Evolutionary conservation across 2,113 vertebrate species (phyloP).

Genomic region (Equus przewalskii): DNA sequence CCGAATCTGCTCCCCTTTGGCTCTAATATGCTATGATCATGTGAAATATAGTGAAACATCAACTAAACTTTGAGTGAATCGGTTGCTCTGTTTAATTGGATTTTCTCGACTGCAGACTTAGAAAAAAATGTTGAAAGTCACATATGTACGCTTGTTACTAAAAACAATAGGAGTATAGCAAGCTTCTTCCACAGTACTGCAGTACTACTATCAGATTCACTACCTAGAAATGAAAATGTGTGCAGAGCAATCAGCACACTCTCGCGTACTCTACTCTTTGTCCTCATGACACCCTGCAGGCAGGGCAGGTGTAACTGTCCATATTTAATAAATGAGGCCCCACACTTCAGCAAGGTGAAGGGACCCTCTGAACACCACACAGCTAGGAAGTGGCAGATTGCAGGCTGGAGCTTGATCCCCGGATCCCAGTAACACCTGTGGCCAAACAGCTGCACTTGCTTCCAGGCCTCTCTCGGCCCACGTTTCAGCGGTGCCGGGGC

Average conservation of each 20-base stretch:
- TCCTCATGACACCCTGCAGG: neutral
- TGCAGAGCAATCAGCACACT: too few species aligned
- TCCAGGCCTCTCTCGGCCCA: neutral
- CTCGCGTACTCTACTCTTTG: neutral
- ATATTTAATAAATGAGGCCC: neutral
- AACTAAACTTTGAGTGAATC: neutral
- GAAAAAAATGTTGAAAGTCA: slow-evolving; percentile 10
- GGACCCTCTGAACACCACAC: neutral
- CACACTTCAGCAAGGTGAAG: neutral
- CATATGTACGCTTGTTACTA: neutral
- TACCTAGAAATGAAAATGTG: neutral
- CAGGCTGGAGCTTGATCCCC: neutral
- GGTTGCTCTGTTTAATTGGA: neutral
- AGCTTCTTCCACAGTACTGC: neutral
- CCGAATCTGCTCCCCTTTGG: neutral
- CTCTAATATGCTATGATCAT: neutral
- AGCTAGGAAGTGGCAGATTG: neutral
- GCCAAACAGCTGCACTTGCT: neutral
- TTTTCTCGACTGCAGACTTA: slow-evolving; percentile 39
- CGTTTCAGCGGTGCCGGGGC: neutral
- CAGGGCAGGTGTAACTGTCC: neutral
- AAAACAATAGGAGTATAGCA: neutral
- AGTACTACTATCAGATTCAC: neutral
- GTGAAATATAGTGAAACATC: neutral
- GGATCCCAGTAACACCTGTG: neutral